Base-by-base conservation (phyloP, 2,113 vertebrate genomes). In the Dipodomys ordii region DNA sequence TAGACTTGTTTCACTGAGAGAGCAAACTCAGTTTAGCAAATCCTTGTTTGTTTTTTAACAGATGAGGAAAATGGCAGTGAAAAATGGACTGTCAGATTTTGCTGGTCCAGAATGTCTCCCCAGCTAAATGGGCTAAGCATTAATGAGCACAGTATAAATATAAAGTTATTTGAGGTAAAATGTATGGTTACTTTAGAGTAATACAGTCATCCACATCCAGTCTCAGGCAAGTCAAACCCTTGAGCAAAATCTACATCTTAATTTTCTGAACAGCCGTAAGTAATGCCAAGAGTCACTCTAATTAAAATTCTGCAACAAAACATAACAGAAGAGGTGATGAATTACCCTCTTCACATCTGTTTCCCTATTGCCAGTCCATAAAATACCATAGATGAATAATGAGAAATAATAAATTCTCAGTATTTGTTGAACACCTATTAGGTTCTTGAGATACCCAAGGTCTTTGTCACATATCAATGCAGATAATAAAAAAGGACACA, bases 271-370 rank as follows among this genome's bases (percentile, higher is more conserved):
- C 46, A 97, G 74, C 74, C 90, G 88, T 96, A 95, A 90, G 80
- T 90, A 97, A 97, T 83, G 78, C 20, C 20, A 94, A 65, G 53
- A 96, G 73, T 94, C 88, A 57, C 83, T 97, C 90, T 96, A 91
- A 95, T 89, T 96, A 94, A 95, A 97, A 95, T 97, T 97, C 73
- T 96, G 46, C 28, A 91, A 11, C 9, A 39, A 88, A 71, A 94
- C 46, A 94, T 60, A 90, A 53, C 97, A 83, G 82, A 91, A 96
- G 93, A 97, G 97, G 96, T 96, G 96, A 97, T 97, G 95, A 97
- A 96, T 95, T 65, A 72, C 67, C 86, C 76, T 76, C 72, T 94
- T 93, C 67, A 91, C 35, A 64, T 84, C 60, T 92, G 64, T 32
- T 74, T 7, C 71, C 77, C 60, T 18, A 67, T 12, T 4, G 18